Conservation (phyloP, 2,113 vertebrate genomes). For the Lethenteron camtschaticum region DNA sequence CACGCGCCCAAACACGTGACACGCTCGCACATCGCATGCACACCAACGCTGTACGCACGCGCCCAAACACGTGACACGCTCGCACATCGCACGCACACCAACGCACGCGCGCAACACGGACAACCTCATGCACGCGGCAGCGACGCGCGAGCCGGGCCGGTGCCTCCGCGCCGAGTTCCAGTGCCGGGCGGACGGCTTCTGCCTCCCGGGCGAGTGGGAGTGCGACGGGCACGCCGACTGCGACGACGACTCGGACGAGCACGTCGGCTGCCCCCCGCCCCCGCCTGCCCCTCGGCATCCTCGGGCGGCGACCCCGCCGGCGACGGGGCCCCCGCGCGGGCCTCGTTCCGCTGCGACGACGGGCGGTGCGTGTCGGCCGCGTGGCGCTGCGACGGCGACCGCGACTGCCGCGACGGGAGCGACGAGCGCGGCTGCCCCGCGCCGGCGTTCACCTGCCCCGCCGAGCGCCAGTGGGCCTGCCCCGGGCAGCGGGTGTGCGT, state of each 20-base stretch:
- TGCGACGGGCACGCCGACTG: constrained; percentile 7
- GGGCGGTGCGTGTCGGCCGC: constrained; percentile 2
- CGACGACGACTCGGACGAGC: constrained; percentile 8
- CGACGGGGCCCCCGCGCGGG: constrained; percentile 23
- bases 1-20: too few species aligned
- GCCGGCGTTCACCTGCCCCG: constrained; percentile 13
- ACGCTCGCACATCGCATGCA: too few species aligned
- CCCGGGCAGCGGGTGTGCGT: constrained; percentile 22
- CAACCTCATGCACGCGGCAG: neutral
- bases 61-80: too few species aligned
- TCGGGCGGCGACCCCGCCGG: constrained; percentile 25
- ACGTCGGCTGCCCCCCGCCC: constrained; percentile 8
- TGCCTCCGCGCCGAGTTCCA: constrained; percentile 27
- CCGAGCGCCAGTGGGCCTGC: constrained; percentile 20
- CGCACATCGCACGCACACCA: too few species aligned
- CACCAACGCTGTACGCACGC: too few species aligned
- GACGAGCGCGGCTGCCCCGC: neutral
- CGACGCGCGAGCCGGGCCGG: constrained; percentile 17
- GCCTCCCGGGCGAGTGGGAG: constrained; percentile 18
- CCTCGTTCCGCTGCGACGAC: constrained; percentile 17
- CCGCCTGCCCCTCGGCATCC: constrained; percentile 17
- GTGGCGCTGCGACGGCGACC: constrained; percentile 4
- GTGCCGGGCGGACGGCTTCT: constrained; percentile 25
- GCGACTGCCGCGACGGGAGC: constrained; percentile 1
- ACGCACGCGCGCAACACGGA: too few species aligned